These are phyloP conservation scores for Acanthiza pusilla DNA, from an alignment of 2,797 vertebrate species.

Conservation along the genomic window DNA sequence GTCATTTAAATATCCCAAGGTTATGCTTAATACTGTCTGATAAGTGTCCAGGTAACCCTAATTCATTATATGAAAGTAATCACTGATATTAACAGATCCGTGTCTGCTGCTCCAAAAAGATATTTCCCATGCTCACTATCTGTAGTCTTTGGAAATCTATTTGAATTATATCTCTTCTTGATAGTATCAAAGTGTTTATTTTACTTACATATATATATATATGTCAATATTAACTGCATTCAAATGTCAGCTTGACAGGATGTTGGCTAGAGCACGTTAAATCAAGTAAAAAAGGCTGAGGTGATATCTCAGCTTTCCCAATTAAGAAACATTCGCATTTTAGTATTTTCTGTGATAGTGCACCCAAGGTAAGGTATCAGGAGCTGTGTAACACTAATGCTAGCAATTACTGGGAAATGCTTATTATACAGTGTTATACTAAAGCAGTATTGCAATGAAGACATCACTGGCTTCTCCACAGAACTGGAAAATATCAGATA, in stretches of 20 bases:
- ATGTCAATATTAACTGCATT: neutral
- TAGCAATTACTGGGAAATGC: conserved; percentile 34
- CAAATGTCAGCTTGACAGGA: conserved; percentile 7
- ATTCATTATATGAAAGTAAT: conserved; percentile 45
- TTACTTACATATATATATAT: neutral
- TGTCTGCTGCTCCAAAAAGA: neutral
- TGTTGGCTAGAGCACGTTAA: neutral
- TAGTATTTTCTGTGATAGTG: conserved; percentile 27
- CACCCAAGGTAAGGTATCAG: conserved; percentile 1
- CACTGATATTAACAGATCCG: conserved; percentile 32
- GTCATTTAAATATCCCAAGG: conserved; percentile 35
- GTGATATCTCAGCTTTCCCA: conserved; percentile 17
- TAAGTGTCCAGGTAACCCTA: conserved; percentile 41
- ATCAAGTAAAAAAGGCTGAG: neutral
- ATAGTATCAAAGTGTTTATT: neutral
- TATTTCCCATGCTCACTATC: conserved; percentile 4
- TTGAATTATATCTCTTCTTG: neutral
- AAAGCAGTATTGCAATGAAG: conserved; percentile 32
- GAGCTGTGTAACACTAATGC: conserved; percentile 9
- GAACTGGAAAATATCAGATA: conserved; percentile 10
- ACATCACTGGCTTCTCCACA: conserved; percentile 22
- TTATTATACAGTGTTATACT: conserved; percentile 35
- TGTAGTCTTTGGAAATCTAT: neutral
- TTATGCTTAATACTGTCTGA: conserved; percentile 45
- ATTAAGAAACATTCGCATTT: conserved; percentile 51